Percentiles rank a stretch among this genome's conserved stretches.
Conservation (phyloP, 2,888 invertebrate species). For the Onchidella celtica region DNA sequence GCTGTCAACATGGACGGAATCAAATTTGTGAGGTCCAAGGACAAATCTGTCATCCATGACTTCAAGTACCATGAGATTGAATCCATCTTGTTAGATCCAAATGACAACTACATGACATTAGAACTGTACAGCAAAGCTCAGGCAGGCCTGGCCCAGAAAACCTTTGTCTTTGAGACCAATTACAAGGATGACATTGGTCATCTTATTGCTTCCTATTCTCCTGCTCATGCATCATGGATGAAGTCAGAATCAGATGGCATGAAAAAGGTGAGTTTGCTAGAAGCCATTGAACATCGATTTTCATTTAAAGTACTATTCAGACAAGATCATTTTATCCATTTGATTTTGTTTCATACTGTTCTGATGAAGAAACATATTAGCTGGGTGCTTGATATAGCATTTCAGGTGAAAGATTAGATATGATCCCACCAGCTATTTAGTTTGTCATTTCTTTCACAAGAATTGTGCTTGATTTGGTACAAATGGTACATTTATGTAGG, state of each 20-base stretch:
- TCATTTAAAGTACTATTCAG: no score
- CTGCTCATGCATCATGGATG: slow-evolving; percentile 86
- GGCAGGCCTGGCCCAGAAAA: slow-evolving; percentile 65
- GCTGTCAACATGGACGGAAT: slow-evolving; percentile 95
- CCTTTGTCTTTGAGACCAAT: slow-evolving; percentile 93
- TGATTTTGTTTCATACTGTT: no score
- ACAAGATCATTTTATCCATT: no score
- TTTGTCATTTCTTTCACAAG: no score
- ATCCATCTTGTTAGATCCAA: slow-evolving; percentile 93
- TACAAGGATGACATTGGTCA: slow-evolving; percentile 96
- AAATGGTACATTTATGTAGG: no score
- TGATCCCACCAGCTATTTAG: no score
- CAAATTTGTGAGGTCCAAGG: slow-evolving; percentile 93
- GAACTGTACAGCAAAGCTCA: slow-evolving; percentile 87
- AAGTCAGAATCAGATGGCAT: slow-evolving; percentile 74
- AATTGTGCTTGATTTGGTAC: no score
- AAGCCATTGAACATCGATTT: no score
- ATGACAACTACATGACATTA: slow-evolving; percentile 94
- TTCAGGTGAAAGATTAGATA: no score
- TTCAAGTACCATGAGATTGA: slow-evolving; percentile 95
- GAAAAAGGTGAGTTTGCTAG: slow-evolving; percentile 62
- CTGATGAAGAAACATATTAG: no score
- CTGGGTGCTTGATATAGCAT: no score
- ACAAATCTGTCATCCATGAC: slow-evolving; percentile 94
- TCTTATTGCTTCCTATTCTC: slow-evolving; percentile 94